Evolutionary conservation across 2,888 invertebrate species (phyloP).

Genomic region (Leucoma salicis): DNA sequence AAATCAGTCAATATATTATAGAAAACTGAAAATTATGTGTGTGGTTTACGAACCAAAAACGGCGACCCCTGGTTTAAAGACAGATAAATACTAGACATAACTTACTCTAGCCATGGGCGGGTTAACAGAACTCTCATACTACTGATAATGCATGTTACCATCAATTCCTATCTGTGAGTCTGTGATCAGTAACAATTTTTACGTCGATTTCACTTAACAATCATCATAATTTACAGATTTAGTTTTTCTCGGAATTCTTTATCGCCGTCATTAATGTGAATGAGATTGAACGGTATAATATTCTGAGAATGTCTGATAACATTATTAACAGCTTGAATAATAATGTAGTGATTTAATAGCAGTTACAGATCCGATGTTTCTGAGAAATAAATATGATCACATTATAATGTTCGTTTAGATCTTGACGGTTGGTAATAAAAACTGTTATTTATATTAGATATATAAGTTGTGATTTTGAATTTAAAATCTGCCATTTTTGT

Average conservation of each 20-base stretch:
- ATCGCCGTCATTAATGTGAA: neutral
- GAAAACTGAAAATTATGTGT: no score
- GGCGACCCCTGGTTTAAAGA: no score
- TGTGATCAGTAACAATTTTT: no score
- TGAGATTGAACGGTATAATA: neutral
- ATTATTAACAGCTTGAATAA: neutral
- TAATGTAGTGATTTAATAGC: neutral
- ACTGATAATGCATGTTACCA: no score
- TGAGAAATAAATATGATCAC: neutral
- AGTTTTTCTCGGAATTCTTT: neutral
- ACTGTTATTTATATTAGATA: neutral
- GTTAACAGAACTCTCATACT: no score
- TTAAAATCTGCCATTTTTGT: neutral
- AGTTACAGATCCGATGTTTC: neutral
- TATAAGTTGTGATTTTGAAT: neutral
- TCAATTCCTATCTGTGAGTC: no score
- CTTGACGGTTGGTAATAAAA: neutral
- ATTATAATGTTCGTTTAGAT: slow-evolving; percentile 1
- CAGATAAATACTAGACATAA: no score
- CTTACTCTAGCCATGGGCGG: no score
- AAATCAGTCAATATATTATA: no score
- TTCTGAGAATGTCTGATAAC: neutral
- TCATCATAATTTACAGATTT: neutral
- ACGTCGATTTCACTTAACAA: neutral
- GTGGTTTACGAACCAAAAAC: no score